Percentiles rank a stretch among this genome's conserved stretches.
phyloP scores from a whole-genome alignment of 2,113 vertebrate species.

The Dasypus novemcinctus region DNA sequence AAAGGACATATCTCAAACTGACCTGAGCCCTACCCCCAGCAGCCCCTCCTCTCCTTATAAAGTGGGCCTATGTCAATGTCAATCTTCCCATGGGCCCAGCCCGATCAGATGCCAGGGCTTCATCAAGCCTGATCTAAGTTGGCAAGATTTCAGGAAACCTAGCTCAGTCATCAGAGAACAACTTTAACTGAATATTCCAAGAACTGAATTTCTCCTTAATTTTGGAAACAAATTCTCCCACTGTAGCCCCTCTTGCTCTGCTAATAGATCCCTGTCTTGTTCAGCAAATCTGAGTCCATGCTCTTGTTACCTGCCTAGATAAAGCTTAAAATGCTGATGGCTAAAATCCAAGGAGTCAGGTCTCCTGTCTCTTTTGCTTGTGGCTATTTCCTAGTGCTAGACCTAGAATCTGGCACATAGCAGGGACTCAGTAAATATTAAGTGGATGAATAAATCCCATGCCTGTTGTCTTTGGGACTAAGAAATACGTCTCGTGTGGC shows the following conservation, averaged over 20 bases:
- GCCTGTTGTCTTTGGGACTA: no score
- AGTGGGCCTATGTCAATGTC: rapidly evolving
- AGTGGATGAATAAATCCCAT: background rate
- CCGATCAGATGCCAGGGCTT: rapidly evolving
- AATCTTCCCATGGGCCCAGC: background rate
- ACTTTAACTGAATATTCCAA: background rate
- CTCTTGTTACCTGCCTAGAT: no score
- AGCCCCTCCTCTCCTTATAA: rapidly evolving
- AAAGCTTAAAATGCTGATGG: background rate
- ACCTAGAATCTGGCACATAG: no score
- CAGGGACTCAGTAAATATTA: background rate
- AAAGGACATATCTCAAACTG: rapidly evolving
- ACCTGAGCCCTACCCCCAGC: rapidly evolving
- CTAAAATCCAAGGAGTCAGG: background rate
- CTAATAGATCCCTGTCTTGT: rapidly evolving
- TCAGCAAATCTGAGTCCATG: background rate
- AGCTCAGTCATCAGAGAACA: background rate
- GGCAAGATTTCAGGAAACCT: background rate
- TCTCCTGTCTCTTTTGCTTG: background rate
- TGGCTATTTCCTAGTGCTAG: background rate
- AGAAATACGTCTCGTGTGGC: background rate
- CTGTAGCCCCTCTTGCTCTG: background rate
- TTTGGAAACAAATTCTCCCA: background rate
- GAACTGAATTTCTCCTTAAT: background rate
- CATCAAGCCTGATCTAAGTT: background rate